These are phyloP conservation scores for Caenorhabditis panamensis DNA, from an alignment of 2,888 invertebrate genomes.

Conservation along the genomic window DNA sequence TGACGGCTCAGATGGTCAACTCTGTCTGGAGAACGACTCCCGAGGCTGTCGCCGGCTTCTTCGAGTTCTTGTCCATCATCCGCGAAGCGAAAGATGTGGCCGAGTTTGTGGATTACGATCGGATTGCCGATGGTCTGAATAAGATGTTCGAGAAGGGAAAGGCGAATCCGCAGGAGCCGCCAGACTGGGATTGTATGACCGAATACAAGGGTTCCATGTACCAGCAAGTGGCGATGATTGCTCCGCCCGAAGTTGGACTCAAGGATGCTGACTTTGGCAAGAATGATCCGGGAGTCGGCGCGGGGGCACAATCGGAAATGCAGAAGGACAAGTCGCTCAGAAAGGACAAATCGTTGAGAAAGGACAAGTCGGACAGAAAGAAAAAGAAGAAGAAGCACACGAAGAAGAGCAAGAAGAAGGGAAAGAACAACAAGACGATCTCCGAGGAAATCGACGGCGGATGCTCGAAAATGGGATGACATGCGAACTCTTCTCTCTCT, in stretches of 20 bases:
- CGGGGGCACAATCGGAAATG: neutral
- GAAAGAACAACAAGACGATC: slow-evolving; percentile 15
- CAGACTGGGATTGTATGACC: slow-evolving; percentile 62
- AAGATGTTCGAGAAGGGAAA: slow-evolving; percentile 44
- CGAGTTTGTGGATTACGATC: slow-evolving; percentile 57
- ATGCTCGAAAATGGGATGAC: slow-evolving; percentile 1
- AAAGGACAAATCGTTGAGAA: neutral
- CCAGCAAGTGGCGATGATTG: slow-evolving; percentile 47
- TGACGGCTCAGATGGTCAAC: slow-evolving; percentile 38
- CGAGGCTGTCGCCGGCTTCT: slow-evolving; percentile 26
- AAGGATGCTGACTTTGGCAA: slow-evolving; percentile 45
- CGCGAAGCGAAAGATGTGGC: slow-evolving; percentile 45
- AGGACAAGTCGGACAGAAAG: slow-evolving; percentile 2
- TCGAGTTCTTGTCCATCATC: slow-evolving; percentile 44
- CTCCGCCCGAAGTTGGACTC: slow-evolving; percentile 50
- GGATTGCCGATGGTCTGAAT: slow-evolving; percentile 25
- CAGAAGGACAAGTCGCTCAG: neutral
- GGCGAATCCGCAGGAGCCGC: slow-evolving; percentile 53
- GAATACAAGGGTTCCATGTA: slow-evolving; percentile 56
- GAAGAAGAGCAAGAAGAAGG: slow-evolving; percentile 12
- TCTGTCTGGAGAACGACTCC: slow-evolving; percentile 45
- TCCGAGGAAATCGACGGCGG: slow-evolving; percentile 12
- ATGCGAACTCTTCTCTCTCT: neutral
- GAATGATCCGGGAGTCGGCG: slow-evolving; percentile 33
- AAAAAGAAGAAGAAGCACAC: slow-evolving; percentile 36